Conservation (phyloP, 2,888 invertebrate species). For the Macrophya annulata region DNA sequence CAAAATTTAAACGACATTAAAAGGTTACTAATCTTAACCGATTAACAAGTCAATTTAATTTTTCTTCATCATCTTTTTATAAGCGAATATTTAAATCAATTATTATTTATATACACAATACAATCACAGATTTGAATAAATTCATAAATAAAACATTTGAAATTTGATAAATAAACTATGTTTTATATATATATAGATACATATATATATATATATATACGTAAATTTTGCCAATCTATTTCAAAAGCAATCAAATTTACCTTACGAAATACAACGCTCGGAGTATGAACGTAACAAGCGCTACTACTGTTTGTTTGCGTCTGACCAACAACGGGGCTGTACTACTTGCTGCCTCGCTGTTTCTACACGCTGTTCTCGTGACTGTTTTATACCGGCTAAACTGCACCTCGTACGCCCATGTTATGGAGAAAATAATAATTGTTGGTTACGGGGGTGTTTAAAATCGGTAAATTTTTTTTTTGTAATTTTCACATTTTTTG, state of each 20-base stretch:
- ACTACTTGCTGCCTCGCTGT: constrained; percentile 28
- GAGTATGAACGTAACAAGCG: neutral
- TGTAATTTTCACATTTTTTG: neutral
- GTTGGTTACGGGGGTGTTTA: neutral
- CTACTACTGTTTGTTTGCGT: constrained; percentile 22
- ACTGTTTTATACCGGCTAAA: neutral
- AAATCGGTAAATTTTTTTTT: neutral
- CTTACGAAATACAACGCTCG: neutral
- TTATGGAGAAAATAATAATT: neutral
- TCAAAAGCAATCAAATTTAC: constrained; percentile 32
- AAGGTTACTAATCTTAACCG: neutral
- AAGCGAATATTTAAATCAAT: neutral
- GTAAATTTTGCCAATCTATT: neutral
- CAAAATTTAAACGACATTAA: constrained; percentile 18
- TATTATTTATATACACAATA: neutral
- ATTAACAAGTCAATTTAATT: neutral
- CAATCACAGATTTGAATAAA: neutral
- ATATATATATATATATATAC: no score
- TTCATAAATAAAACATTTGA: neutral
- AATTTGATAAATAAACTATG: neutral
- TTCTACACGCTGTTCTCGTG: neutral
- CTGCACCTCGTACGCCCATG: neutral
- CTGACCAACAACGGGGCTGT: constrained; percentile 40
- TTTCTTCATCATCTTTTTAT: neutral
- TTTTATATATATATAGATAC: no score